Conservation (phyloP, 2,888 invertebrate species). For the Rutpela maculata region DNA sequence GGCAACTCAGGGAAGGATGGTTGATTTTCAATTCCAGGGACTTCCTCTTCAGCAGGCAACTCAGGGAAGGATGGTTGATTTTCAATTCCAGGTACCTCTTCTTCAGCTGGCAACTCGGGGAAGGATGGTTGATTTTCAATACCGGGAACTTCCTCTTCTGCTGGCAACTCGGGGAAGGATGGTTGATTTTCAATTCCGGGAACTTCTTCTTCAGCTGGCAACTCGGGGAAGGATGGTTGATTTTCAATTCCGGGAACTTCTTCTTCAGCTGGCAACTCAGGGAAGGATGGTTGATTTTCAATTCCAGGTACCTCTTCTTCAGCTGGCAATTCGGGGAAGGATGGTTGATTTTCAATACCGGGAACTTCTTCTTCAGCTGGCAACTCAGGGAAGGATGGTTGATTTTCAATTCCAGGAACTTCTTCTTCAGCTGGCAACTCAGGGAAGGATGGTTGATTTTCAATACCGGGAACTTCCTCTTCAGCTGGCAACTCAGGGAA, state of each 20-base stretch:
- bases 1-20: conserved; percentile 25
- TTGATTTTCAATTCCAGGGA: conserved; percentile 5
- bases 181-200: conserved; percentile 15
- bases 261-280: conserved; percentile 7
- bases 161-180: conserved; percentile 29
- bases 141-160: conserved; percentile 5
- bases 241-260: conserved; percentile 18
- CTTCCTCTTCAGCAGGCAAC: neutral
- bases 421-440: conserved; percentile 16
- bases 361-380: neutral
- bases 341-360: conserved; percentile 19
- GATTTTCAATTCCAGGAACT: conserved; percentile 9
- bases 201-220: neutral
- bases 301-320: conserved; percentile 14
- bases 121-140: conserved; percentile 27
- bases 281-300: conserved; percentile 30
- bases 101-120: conserved; percentile 26
- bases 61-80: conserved; percentile 23
- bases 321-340: conserved; percentile 35
- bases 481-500: conserved; percentile 34
- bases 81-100: conserved; percentile 19
- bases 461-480: conserved; percentile 22
- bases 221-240: conserved; percentile 8
- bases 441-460: conserved; percentile 24
- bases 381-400: conserved; percentile 35